Evolutionary conservation across 2,797 vertebrate genomes (phyloP).

Genomic region (Tangara arthus): DNA sequence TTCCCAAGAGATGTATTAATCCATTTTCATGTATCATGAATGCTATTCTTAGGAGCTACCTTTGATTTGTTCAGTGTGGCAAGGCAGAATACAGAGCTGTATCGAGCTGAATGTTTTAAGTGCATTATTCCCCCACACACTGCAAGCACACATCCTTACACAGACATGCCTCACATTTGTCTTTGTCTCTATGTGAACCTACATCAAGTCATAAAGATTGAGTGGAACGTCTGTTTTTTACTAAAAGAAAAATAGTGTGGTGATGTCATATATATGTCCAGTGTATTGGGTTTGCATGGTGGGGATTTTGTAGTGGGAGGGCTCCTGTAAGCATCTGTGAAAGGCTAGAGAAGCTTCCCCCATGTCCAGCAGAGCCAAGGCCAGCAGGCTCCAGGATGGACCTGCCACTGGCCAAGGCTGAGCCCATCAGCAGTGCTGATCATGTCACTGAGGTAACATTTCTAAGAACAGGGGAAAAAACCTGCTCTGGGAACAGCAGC

Average conservation of each 20-base stretch:
- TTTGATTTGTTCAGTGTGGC: neutral
- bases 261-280: neutral
- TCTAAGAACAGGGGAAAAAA: neutral
- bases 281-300: neutral
- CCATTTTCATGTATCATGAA: neutral
- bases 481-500: neutral
- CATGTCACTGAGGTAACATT: neutral
- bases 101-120: neutral
- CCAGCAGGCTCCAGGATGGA: neutral
- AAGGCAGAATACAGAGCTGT: neutral
- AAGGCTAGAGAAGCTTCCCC: neutral
- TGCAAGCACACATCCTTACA: fast-evolving
- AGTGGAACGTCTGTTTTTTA: neutral
- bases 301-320: neutral
- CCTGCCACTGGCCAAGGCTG: fast-evolving
- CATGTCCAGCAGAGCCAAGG: neutral
- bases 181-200: neutral
- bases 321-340: neutral
- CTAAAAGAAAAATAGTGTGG: neutral
- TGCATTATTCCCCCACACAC: neutral
- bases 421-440: neutral
- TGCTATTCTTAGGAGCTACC: neutral
- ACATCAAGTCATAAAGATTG: neutral
- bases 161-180: neutral
- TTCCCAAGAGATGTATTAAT: neutral